phyloP scores from a whole-genome alignment of 2,888 invertebrate genomes.

The Dasysyrphus albostriatus region DNA sequence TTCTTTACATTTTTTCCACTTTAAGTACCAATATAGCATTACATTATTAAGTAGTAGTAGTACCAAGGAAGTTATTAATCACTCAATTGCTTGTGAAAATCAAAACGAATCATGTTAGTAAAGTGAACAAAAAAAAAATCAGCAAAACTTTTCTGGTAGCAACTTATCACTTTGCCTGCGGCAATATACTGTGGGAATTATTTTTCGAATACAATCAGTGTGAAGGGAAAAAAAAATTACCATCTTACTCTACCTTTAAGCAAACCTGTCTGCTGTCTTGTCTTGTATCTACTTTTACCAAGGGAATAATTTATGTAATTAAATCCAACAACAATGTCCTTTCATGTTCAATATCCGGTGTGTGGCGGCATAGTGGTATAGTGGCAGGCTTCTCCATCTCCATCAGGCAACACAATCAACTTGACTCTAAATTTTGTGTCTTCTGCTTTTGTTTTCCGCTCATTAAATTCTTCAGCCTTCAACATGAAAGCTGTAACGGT shows the following conservation, averaged over 20 bases:
- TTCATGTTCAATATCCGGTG: conserved; percentile 60
- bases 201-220: not conserved
- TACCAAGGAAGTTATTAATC: conserved; percentile 67
- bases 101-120: conserved; percentile 40
- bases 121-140: conserved; percentile 6
- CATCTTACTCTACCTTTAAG: not conserved
- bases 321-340: conserved; percentile 50
- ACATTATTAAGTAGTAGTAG: conserved; percentile 7
- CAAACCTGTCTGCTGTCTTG: not conserved
- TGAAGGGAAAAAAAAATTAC: not conserved
- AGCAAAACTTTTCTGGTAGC: conserved; percentile 5
- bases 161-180: conserved; percentile 50
- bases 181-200: conserved; percentile 30
- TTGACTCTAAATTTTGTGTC: conserved; percentile 47
- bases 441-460: conserved; percentile 59
- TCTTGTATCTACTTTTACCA: not conserved
- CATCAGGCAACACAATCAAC: conserved; percentile 37
- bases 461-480: conserved; percentile 57
- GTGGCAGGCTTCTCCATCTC: not conserved
- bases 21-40: too few relatives aligned
- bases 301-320: conserved; percentile 43
- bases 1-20: too few relatives aligned
- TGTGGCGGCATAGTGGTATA: not conserved
- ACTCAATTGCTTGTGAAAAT: conserved; percentile 65
- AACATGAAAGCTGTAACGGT: conserved; percentile 7